Base-by-base conservation (phyloP, 2,113 vertebrate genomes). In the Cyanistes caeruleus region DNA sequence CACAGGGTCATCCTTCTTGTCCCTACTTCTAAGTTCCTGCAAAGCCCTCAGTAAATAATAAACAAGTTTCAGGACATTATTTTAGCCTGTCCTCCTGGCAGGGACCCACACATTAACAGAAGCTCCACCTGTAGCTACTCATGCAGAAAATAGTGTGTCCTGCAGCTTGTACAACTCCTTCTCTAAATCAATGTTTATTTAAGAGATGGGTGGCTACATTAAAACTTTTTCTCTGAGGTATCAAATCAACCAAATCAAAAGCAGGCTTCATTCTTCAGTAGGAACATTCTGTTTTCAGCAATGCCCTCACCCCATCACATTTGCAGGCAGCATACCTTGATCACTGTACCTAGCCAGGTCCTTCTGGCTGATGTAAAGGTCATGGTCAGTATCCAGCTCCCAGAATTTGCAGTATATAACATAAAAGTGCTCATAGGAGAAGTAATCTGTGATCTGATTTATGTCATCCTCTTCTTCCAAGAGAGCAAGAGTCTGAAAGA, bases 371-470 rank as follows among this genome's bases (percentile, higher is more conserved):
- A 99, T 99, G 95, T 99, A 99, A 87, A 99, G 98, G 95, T 99
- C 99, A 33, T 99, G 99, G 96, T 99, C 99, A 80, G 98, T 99
- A 98, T 99, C 99, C 97, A 99, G 98, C 97, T 99, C 99, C 99
- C 99, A 99, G 97, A 99, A 99, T 97, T 99, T 99, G 98, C 99
- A 99, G 97, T 99, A 99, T 98, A 99, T 99, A 83, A 99, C 99
- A 93, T 99, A 99, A 97, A 99, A 99, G 94, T 99, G 99, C 94
- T 99, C 99, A 3, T 99, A 99, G 87, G 99, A 99, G 98, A 99
- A 99, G 98, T 99, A 99, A 98, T 99, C 99, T 62, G 99, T 99
- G 97, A 99, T 99, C 98, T 99, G 99, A 97, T 99, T 99, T 97
- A 99, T 99, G 96, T 99, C 99, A 88, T 99, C 99, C 84, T 99